Evolutionary conservation across 2,113 vertebrate species (phyloP).

Genomic region (Scopus umbretta): DNA sequence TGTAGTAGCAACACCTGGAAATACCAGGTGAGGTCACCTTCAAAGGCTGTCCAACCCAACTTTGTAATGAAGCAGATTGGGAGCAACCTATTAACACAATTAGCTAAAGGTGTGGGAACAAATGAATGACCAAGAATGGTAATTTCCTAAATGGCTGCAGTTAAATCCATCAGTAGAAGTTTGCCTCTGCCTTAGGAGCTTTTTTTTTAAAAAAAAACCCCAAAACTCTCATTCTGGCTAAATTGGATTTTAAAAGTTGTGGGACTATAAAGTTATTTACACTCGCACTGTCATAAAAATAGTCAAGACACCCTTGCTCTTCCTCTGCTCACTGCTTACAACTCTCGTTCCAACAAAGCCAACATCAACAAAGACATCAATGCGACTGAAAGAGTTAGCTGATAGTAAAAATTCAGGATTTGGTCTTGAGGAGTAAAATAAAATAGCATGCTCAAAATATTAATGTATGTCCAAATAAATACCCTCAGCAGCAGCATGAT

Average conservation of each 20-base stretch:
- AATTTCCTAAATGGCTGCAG: neutral
- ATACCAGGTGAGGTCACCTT: neutral
- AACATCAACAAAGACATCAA: neutral
- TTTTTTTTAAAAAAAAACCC: too few species aligned
- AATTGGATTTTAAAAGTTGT: neutral
- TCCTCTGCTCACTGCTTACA: neutral
- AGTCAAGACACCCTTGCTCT: neutral
- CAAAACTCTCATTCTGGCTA: neutral
- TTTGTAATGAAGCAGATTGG: neutral
- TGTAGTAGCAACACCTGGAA: rapidly evolving
- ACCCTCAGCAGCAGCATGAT: neutral
- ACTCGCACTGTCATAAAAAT: neutral
- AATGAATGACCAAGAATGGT: neutral
- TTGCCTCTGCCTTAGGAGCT: neutral
- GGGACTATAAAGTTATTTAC: neutral
- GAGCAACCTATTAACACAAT: neutral
- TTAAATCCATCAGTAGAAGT: neutral
- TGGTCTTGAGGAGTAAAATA: neutral
- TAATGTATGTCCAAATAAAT: neutral
- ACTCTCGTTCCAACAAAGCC: neutral
- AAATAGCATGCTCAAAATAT: neutral
- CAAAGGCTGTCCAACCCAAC: neutral
- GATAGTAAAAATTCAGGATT: neutral
- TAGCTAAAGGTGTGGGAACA: neutral
- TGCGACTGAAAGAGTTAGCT: neutral